Conservation (phyloP, 2,888 invertebrate genomes). For the Scotopteryx bipunctaria region DNA sequence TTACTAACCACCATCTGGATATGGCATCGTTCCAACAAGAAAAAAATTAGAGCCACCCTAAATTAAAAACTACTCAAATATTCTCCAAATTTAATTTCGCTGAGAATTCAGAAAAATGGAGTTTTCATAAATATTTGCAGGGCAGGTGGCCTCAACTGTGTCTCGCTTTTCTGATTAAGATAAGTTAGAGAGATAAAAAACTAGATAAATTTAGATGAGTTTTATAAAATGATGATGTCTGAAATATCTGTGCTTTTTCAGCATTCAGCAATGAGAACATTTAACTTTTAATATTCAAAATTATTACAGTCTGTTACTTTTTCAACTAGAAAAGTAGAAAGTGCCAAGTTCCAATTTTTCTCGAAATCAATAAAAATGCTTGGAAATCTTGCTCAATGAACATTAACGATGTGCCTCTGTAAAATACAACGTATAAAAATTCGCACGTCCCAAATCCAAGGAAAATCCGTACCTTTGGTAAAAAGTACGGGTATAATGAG, state of each 20-base stretch:
- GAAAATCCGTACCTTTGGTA: neutral
- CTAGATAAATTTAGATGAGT: conserved; percentile 2
- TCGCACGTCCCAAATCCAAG: neutral
- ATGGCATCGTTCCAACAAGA: conserved; percentile 45
- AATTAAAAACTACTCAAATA: conserved; percentile 50
- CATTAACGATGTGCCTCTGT: too few relatives aligned
- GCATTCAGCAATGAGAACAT: too few relatives aligned
- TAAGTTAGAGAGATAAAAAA: conserved; percentile 13
- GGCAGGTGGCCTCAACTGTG: conserved; percentile 24
- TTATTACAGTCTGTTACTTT: too few relatives aligned
- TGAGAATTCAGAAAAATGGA: conserved; percentile 21
- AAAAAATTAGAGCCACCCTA: conserved; percentile 43
- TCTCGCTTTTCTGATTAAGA: conserved; percentile 14
- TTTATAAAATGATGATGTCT: conserved; percentile 5
- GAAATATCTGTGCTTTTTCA: neutral
- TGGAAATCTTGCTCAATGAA: too few relatives aligned
- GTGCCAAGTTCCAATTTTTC: too few relatives aligned
- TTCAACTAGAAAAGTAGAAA: too few relatives aligned
- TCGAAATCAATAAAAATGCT: too few relatives aligned
- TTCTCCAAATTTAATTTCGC: conserved; percentile 41
- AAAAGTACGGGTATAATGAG: conserved; percentile 15
- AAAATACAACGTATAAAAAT: too few relatives aligned
- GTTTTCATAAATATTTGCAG: conserved; percentile 27
- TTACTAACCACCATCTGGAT: neutral
- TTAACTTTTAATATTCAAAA: too few relatives aligned